Evolutionary conservation across 2,113 vertebrate species (phyloP).

Genomic region (Henicopernis longicauda): DNA sequence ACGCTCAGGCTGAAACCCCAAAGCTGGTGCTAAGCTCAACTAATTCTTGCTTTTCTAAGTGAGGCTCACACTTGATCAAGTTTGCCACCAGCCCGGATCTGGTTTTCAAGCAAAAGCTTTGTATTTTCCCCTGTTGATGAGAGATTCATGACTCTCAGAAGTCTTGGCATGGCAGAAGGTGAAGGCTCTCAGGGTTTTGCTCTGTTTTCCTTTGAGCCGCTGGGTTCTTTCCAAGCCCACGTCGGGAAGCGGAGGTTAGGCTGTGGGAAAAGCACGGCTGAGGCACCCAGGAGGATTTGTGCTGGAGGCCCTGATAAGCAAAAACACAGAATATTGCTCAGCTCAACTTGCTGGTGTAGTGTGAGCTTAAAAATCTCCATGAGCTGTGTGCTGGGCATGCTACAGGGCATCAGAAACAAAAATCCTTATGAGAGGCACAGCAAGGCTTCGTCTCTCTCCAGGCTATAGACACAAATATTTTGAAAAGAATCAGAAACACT

Average conservation of each 20-base stretch:
- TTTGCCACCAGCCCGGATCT: neutral
- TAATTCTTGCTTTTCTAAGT: neutral
- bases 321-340: neutral
- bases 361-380: neutral
- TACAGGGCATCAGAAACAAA: neutral
- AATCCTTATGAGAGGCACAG: neutral
- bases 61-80: rapidly evolving
- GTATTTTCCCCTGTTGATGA: neutral
- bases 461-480: neutral
- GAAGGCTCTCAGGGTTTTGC: neutral
- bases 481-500: neutral
- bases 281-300: neutral
- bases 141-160: neutral
- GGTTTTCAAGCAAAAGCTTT: neutral
- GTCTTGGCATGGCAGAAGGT: neutral
- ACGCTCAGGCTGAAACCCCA: neutral
- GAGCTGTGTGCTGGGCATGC: neutral
- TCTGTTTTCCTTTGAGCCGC: neutral
- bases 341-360: neutral
- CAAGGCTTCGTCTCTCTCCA: neutral
- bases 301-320: neutral
- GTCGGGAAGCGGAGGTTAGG: neutral
- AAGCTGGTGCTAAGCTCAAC: neutral
- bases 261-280: neutral
- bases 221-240: neutral